These are phyloP conservation scores for Notoglanidium macrostoma DNA, from an alignment of 2,797 vertebrate species.

Conservation along the genomic window DNA sequence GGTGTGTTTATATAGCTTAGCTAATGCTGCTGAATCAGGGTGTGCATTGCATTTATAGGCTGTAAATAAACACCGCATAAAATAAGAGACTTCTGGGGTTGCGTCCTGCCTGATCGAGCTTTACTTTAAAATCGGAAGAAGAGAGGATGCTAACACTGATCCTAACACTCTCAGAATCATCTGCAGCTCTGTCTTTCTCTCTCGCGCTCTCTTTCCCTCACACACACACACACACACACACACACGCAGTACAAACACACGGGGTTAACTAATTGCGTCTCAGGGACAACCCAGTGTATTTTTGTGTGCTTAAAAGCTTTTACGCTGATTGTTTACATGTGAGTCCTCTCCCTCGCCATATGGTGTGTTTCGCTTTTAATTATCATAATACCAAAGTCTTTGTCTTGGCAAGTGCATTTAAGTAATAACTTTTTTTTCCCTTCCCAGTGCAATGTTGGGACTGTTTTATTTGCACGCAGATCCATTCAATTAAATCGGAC, in stretches of 20 bases:
- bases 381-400: slow-evolving; percentile 80
- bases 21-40: background rate
- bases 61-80: background rate
- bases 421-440: slow-evolving; percentile 72
- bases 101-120: background rate
- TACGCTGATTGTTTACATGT: slow-evolving; percentile 77
- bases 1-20: background rate
- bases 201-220: no score
- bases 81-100: background rate
- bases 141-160: background rate
- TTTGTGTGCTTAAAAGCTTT: slow-evolving; percentile 73
- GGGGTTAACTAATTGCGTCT: slow-evolving; percentile 71
- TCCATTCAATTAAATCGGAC: slow-evolving; percentile 63
- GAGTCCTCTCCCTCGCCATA: slow-evolving; percentile 75
- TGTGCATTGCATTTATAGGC: background rate
- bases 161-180: background rate
- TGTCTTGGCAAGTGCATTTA: slow-evolving; percentile 80
- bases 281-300: slow-evolving; percentile 58
- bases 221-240: slow-evolving; percentile 1
- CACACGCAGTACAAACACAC: slow-evolving; percentile 46
- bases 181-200: background rate
- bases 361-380: slow-evolving; percentile 80
- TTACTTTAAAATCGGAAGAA: background rate
- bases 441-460: slow-evolving; percentile 61
- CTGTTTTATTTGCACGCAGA: slow-evolving; percentile 58